Evolutionary conservation across 2,888 invertebrate genomes (phyloP).

Genomic region (Ferdinandea cuprea): DNA sequence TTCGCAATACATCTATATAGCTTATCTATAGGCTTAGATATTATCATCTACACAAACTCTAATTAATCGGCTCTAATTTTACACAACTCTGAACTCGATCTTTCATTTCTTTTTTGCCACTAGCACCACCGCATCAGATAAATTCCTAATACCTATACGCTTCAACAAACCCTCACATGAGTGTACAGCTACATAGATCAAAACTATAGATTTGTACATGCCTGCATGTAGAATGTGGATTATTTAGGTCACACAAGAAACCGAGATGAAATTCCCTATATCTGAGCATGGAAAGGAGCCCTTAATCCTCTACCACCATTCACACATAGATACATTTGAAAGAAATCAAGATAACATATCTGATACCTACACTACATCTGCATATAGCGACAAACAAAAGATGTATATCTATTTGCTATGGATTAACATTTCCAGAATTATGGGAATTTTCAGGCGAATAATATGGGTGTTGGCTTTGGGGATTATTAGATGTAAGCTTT

Average conservation of each 20-base stretch:
- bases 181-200: neutral
- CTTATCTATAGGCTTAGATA: neutral
- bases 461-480: constrained; percentile 32
- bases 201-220: neutral
- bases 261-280: too few species aligned
- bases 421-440: constrained; percentile 46
- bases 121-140: neutral
- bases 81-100: neutral
- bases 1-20: neutral
- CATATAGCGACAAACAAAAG: neutral
- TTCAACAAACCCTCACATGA: neutral
- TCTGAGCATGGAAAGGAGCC: constrained; percentile 8
- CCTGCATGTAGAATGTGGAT: constrained; percentile 5
- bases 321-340: constrained; percentile 7
- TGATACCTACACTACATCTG: neutral
- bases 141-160: neutral
- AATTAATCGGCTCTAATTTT: constrained; percentile 14
- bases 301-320: neutral
- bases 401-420: constrained; percentile 35
- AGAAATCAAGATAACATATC: constrained; percentile 17
- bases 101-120: neutral
- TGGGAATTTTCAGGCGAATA: constrained; percentile 32
- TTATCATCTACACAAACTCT: neutral
- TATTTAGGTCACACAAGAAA: constrained; percentile 44
- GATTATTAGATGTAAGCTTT: constrained; percentile 30